phyloP scores from a whole-genome alignment of 2,888 invertebrate species.

The Tupiocoris notatus region DNA sequence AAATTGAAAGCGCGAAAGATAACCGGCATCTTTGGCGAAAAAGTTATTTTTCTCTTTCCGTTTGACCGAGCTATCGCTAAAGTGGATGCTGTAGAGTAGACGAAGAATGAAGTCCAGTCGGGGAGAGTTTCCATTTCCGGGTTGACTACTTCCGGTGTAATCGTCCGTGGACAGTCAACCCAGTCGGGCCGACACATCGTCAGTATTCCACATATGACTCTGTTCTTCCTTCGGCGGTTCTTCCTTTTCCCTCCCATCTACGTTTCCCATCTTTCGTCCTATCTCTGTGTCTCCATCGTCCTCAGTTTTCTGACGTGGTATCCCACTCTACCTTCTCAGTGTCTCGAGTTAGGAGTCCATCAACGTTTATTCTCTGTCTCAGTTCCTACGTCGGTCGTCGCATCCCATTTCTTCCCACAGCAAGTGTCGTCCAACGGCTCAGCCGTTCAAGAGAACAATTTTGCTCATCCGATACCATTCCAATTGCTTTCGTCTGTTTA shows the following conservation, averaged over 20 bases:
- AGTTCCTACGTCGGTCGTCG: too few species aligned
- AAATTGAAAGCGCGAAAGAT: too few species aligned
- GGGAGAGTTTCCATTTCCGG: neutral
- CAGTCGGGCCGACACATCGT: neutral
- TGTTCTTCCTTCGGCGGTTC: too few species aligned
- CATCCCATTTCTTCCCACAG: too few species aligned
- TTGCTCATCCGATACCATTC: too few species aligned
- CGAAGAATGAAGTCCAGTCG: neutral
- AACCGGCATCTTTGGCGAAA: too few species aligned
- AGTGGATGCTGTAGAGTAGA: neutral
- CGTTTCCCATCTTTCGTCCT: neutral
- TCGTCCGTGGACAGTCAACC: neutral
- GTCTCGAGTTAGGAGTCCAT: neutral
- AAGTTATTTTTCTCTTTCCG: neutral
- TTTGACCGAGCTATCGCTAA: neutral
- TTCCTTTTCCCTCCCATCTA: neutral
- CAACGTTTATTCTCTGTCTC: neutral
- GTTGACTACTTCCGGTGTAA: neutral
- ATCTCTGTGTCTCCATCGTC: neutral
- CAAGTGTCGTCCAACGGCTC: too few species aligned
- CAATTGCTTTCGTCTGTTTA: neutral
- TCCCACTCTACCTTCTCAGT: too few species aligned
- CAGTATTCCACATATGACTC: neutral
- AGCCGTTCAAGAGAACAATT: too few species aligned
- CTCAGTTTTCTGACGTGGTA: neutral